These are phyloP conservation scores for Proterorhinus semilunaris DNA, from an alignment of 2,113 vertebrate genomes.

Conservation along the genomic window DNA sequence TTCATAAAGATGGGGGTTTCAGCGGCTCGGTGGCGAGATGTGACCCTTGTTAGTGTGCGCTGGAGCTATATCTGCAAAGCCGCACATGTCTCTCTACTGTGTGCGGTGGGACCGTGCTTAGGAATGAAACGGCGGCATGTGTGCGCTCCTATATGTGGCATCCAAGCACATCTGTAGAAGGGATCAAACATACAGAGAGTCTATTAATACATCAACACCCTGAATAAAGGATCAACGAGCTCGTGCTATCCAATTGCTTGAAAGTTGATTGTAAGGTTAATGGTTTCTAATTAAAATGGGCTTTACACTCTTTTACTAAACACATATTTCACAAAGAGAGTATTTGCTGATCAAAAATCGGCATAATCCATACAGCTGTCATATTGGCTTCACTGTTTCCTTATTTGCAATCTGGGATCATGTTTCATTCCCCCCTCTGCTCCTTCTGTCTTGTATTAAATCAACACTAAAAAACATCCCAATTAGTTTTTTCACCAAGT, in stretches of 20 bases:
- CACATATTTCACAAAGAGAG: neutral
- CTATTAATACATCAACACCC: neutral
- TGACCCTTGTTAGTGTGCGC: conserved; percentile 34
- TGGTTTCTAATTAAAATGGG: neutral
- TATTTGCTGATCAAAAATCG: conserved; percentile 19
- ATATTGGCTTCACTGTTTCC: neutral
- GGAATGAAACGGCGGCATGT: conserved; percentile 14
- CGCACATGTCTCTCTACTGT: conserved; percentile 15
- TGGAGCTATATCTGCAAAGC: conserved; percentile 35
- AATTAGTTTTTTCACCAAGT: neutral
- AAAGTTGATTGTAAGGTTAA: neutral
- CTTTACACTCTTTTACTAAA: conserved; percentile 7
- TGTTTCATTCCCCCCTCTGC: neutral
- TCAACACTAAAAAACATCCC: neutral
- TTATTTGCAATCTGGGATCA: neutral
- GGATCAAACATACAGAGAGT: conserved; percentile 17
- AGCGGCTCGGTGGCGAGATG: conserved; percentile 33
- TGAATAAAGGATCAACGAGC: neutral
- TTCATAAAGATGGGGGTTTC: conserved; percentile 40
- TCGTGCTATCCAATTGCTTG: conserved; percentile 7
- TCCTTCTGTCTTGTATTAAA: neutral
- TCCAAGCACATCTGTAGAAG: neutral
- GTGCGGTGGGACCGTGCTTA: neutral
- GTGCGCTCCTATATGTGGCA: conserved; percentile 12
- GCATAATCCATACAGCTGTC: conserved; percentile 15